Conservation (phyloP, 2,113 vertebrate genomes). For the Phoenicopterus ruber region DNA sequence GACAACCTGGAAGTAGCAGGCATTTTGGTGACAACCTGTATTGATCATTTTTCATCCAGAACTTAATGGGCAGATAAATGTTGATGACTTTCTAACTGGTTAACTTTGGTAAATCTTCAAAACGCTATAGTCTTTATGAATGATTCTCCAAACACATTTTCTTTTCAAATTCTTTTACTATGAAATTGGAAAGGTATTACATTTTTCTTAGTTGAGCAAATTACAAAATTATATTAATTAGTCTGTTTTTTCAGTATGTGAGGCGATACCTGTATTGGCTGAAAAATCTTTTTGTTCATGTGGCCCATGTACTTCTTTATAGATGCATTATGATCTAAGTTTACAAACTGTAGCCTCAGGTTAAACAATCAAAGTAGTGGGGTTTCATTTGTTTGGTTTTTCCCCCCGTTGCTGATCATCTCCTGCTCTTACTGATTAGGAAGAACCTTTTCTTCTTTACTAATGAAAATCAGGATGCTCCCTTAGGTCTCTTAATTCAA, state of each 20-base stretch:
- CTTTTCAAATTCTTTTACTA: background rate
- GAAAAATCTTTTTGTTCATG: background rate
- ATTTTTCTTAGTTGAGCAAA: background rate
- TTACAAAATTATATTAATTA: background rate
- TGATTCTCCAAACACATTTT: background rate
- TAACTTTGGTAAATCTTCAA: background rate
- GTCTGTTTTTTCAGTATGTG: background rate
- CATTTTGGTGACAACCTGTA: background rate
- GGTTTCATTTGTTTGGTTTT: background rate
- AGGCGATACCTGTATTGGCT: fast-evolving
- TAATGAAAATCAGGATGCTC: background rate
- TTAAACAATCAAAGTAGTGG: background rate
- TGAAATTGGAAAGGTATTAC: background rate
- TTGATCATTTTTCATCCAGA: background rate
- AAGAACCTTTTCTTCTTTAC: background rate
- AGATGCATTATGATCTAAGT: background rate
- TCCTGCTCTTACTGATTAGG: background rate
- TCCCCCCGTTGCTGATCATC: background rate
- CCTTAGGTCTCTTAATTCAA: background rate
- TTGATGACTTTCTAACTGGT: background rate
- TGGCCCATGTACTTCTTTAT: background rate
- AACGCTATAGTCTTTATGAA: background rate
- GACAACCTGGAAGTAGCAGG: background rate
- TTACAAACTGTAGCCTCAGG: background rate
- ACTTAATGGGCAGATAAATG: background rate